phyloP scores from a whole-genome alignment of 2,797 vertebrate species.

The Octomys mimax region DNA sequence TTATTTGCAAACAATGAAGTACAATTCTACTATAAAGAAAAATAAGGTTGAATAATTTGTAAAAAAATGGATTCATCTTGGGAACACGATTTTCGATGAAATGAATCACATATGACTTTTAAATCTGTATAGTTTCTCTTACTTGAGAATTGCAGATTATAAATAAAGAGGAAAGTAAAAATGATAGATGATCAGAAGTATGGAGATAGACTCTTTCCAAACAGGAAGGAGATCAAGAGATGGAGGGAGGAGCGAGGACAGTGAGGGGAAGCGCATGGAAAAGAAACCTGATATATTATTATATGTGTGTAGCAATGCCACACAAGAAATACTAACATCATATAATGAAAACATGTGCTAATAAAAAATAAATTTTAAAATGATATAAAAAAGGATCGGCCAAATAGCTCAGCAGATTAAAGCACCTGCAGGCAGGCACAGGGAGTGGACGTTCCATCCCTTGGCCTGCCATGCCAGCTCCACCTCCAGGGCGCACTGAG shows the following conservation, averaged over 20 bases:
- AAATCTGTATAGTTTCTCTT: background rate
- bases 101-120: background rate
- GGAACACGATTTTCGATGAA: background rate
- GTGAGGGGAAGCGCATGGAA: background rate
- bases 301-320: background rate
- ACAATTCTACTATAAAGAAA: background rate
- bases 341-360: background rate
- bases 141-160: background rate
- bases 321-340: background rate
- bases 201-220: background rate
- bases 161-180: background rate
- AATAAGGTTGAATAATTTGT: background rate
- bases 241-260: background rate
- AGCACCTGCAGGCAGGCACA: too few relatives aligned
- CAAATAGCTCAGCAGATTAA: too few relatives aligned
- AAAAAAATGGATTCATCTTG: background rate
- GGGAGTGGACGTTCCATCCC: too few relatives aligned
- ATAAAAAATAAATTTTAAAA: background rate
- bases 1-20: background rate
- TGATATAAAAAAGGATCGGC: background rate
- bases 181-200: background rate
- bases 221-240: background rate
- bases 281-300: background rate
- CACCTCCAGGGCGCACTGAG: too few relatives aligned
- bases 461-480: too few relatives aligned